Percentiles rank a stretch among this genome's conserved stretches.
Evolutionary conservation across 1,140 invertebrate genomes (phyloP).

Genomic region (Drosophila neocordata): DNA sequence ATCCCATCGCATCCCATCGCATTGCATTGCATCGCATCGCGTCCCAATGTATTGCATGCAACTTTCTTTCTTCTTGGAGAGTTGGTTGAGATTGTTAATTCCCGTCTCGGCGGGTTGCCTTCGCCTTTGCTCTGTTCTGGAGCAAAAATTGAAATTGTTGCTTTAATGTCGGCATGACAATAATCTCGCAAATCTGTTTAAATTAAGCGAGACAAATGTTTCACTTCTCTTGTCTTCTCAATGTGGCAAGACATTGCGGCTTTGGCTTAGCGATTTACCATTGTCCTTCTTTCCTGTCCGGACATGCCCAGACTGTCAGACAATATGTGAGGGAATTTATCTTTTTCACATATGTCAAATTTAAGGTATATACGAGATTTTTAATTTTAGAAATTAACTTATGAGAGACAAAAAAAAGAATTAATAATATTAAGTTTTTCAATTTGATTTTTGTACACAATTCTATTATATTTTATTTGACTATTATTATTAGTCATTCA

Average conservation of each 20-base stretch:
- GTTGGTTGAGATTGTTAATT: slow-evolving; percentile 44
- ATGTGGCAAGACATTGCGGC: slow-evolving; percentile 3
- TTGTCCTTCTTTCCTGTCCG: neutral
- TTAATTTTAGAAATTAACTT: no score
- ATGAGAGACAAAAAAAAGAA: no score
- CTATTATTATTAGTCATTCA: no score
- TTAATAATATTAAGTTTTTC: no score
- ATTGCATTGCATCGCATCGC: neutral
- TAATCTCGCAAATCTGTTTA: slow-evolving; percentile 81
- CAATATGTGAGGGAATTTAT: slow-evolving; percentile 32
- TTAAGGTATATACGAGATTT: neutral
- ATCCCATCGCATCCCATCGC: slow-evolving; percentile 49
- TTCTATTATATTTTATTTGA: no score
- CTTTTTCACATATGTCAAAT: neutral
- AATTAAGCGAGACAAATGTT: slow-evolving; percentile 81
- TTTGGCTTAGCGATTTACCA: neutral
- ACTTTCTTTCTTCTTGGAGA: slow-evolving; percentile 41
- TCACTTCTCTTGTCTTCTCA: slow-evolving; percentile 36
- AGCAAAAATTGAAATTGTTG: slow-evolving; percentile 71
- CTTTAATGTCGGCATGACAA: slow-evolving; percentile 78
- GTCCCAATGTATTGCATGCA: slow-evolving; percentile 1
- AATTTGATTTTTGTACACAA: no score
- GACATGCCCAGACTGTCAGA: neutral
- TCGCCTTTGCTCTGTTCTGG: slow-evolving; percentile 29
- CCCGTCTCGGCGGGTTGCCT: slow-evolving; percentile 42